Evolutionary conservation across 2,888 invertebrate species (phyloP).

Genomic region (Tipula vernalis): DNA sequence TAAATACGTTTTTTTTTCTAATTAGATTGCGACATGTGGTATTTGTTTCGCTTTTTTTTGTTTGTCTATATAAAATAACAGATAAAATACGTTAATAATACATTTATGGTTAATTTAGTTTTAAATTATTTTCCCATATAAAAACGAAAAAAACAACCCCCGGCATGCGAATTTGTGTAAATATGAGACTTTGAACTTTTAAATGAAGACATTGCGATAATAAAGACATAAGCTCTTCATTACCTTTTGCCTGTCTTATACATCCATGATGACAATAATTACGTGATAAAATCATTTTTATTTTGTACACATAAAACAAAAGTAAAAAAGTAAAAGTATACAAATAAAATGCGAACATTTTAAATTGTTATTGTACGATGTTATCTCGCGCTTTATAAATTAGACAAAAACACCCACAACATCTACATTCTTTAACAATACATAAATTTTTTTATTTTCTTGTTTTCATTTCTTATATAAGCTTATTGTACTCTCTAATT

Average conservation of each 20-base stretch:
- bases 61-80: background rate
- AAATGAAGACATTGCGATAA: background rate
- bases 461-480: background rate
- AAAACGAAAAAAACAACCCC: background rate
- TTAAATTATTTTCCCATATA: background rate
- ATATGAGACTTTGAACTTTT: background rate
- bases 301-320: background rate
- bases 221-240: background rate
- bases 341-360: background rate
- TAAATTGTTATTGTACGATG: background rate
- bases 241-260: background rate
- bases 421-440: background rate
- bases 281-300: background rate
- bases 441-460: background rate
- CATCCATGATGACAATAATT: background rate
- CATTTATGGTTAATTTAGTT: background rate
- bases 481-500: background rate
- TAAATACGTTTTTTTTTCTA: background rate
- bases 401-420: background rate
- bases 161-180: background rate
- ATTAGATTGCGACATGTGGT: background rate
- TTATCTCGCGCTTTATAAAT: background rate
- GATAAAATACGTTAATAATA: background rate
- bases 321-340: background rate
- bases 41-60: background rate